These are phyloP conservation scores for Miichthys miiuy DNA, from an alignment of 2,797 vertebrate species.

Conservation along the genomic window DNA sequence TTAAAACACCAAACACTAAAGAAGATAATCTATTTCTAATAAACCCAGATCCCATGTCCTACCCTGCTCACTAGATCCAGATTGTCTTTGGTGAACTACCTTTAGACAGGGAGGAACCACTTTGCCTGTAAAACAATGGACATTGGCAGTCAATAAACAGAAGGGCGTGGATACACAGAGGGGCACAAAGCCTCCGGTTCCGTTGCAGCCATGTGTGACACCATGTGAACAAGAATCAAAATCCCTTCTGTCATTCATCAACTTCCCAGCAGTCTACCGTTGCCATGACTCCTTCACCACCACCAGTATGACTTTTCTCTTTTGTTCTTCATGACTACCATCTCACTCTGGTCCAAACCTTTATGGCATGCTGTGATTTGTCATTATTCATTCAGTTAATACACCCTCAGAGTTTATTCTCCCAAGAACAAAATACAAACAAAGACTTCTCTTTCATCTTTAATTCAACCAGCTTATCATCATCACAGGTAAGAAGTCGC, in stretches of 20 bases:
- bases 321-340: conserved; percentile 53
- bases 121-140: conserved; percentile 45
- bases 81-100: conserved; percentile 33
- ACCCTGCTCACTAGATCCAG: neutral
- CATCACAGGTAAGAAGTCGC: conserved; percentile 42
- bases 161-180: conserved; percentile 47
- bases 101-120: conserved; percentile 15
- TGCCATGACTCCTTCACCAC: conserved; percentile 66
- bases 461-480: conserved; percentile 7
- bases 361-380: conserved; percentile 55
- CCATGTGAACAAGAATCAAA: conserved; percentile 68
- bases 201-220: conserved; percentile 51
- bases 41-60: conserved; percentile 1
- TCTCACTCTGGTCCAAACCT: conserved; percentile 43
- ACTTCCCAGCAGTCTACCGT: conserved; percentile 65
- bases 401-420: conserved; percentile 17
- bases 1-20: conserved; percentile 4
- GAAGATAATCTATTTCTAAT: conserved; percentile 13
- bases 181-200: conserved; percentile 34
- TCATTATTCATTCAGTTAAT: conserved; percentile 59
- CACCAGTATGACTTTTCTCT: conserved; percentile 54
- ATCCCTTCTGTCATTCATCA: conserved; percentile 68
- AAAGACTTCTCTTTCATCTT: neutral
- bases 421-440: neutral
- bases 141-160: conserved; percentile 41